Base-by-base conservation (phyloP, 2,797 vertebrate species). In the Pipistrellus nathusii region DNA sequence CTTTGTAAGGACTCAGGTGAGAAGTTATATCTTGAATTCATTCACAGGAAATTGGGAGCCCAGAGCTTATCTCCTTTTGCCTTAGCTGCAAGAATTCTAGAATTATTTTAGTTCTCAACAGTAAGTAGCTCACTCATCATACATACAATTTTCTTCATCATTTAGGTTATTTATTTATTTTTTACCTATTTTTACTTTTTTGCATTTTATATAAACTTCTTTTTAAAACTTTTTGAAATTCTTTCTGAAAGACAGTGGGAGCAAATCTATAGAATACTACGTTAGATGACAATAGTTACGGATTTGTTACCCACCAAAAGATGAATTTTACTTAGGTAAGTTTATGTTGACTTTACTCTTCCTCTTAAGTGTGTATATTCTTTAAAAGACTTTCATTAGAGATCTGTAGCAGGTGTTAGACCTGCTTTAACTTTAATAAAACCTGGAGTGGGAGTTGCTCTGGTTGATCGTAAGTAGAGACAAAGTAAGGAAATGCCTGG, bases 311-410 rank as follows among this genome's bases (percentile, higher is more conserved):
- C 23, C 9, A 5, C 18, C 8, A 5, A 51, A 84, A 76, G 48
- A 88, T 82, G 73, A 77, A 53, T 48, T 48, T 85, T 92, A 64
- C 53, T 68, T 68, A 76, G 76, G 59, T 86, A 66, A 66, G 23
- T 88, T 94, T 76, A 90, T 80, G 77, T 4, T 62, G 27, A 90
- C 27, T 86, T 71, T 94, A 88, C 18, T 87, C 55, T 87, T 93
- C 81, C 66, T 93, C 27, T 48, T 25, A 93, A 69, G 64, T 66
- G 3, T 48, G 2, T 51, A 75, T 75, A 88, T 75, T 90, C 71
- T 88, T 90, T 85, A 83, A 85, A 85, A 73, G 11, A 3, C 25
- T 81, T 82, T 81, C 80, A 35, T 73, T 8, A 81, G 41, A 87
- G 41, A 94, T 76, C 89, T 68, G 59, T 21, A 90, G 14, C 7